Percentiles rank a stretch among this genome's conserved stretches.
These are phyloP conservation scores for Plectropomus leopardus DNA, from an alignment of 2,113 vertebrate genomes.

Conservation along the genomic window DNA sequence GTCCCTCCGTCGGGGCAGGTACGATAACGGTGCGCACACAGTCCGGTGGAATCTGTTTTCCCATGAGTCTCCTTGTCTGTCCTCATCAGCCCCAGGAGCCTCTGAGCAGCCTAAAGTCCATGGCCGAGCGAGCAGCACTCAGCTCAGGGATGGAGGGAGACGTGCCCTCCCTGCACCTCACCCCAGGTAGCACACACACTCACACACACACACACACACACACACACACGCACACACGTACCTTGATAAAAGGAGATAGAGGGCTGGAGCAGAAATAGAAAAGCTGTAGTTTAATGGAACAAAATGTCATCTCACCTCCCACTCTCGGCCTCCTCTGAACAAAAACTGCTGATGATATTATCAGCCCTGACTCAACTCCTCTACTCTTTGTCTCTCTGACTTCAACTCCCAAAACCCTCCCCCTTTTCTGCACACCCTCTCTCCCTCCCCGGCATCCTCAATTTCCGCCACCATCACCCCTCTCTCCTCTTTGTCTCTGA, in stretches of 20 bases:
- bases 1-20: background rate
- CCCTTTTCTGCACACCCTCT: background rate
- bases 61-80: conserved; percentile 57
- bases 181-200: conserved; percentile 81
- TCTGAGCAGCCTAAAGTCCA: conserved; percentile 91
- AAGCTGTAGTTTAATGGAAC: conserved; percentile 62
- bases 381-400: conserved; percentile 26
- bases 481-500: background rate
- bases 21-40: background rate
- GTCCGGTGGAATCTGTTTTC: conserved; percentile 26
- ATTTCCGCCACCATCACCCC: background rate
- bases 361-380: conserved; percentile 63
- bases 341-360: conserved; percentile 53
- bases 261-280: conserved; percentile 51
- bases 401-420: background rate
- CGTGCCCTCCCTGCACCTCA: conserved; percentile 88
- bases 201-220: conserved; percentile 5
- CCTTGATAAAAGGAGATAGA: conserved; percentile 23
- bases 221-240: background rate
- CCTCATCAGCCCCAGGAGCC: conserved; percentile 86
- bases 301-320: conserved; percentile 65
- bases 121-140: conserved; percentile 91
- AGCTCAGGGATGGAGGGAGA: conserved; percentile 92
- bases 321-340: conserved; percentile 56
- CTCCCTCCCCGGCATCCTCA: background rate